Conservation (phyloP, 2,113 vertebrate species). For the Sterna hirundo region DNA sequence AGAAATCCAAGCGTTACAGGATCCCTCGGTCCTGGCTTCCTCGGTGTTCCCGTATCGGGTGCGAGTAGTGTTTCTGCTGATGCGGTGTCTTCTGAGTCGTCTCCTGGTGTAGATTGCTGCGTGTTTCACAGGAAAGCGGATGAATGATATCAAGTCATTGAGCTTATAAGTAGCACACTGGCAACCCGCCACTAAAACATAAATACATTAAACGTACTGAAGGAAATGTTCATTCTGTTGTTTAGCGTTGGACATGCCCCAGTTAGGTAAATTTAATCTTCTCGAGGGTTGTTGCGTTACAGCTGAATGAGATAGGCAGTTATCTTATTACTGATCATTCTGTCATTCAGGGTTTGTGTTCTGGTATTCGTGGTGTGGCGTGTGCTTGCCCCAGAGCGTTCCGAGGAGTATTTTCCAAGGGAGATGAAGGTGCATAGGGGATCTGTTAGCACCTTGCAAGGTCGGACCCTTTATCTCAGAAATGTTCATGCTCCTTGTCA, state of each 20-base stretch:
- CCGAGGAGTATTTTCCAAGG: neutral
- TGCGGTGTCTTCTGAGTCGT: slow-evolving; percentile 67
- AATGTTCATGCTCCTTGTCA: neutral
- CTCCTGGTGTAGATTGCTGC: slow-evolving; percentile 59
- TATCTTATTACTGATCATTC: slow-evolving; percentile 69
- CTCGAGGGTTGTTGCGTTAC: slow-evolving; percentile 55
- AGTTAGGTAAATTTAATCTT: slow-evolving; percentile 76
- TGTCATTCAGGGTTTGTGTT: slow-evolving; percentile 61
- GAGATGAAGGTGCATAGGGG: neutral
- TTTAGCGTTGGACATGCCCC: slow-evolving; percentile 72
- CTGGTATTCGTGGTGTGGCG: slow-evolving; percentile 59
- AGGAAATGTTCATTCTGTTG: slow-evolving; percentile 77
- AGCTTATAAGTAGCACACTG: slow-evolving; percentile 74
- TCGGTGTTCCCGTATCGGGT: slow-evolving; percentile 33
- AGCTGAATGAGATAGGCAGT: slow-evolving; percentile 60
- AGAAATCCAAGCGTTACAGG: slow-evolving; percentile 37
- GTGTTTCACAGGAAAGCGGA: slow-evolving; percentile 68
- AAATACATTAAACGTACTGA: slow-evolving; percentile 73
- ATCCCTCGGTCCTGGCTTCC: slow-evolving; percentile 44
- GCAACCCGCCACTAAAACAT: slow-evolving; percentile 74
- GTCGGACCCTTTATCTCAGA: neutral
- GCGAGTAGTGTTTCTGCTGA: slow-evolving; percentile 72
- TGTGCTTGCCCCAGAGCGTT: neutral
- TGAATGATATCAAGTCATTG: slow-evolving; percentile 73
- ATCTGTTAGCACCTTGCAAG: neutral